Evolutionary conservation across 2,797 vertebrate genomes (phyloP).

Genomic region (Darevskia mixta): DNA sequence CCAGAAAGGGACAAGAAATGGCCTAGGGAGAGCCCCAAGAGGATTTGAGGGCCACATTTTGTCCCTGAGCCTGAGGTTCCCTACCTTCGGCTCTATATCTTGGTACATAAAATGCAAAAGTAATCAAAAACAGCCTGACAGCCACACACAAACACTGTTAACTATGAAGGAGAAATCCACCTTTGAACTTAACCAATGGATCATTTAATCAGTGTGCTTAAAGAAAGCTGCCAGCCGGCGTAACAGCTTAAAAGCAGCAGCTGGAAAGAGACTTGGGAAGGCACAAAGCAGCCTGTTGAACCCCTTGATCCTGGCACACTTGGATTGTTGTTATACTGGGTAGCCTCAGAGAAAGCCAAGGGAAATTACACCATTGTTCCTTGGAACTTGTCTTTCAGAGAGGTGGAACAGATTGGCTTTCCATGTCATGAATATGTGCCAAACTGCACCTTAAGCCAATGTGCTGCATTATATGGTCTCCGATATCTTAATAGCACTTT

Average conservation of each 20-base stretch:
- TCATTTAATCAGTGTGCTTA: conserved; percentile 52
- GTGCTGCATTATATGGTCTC: fast-evolving
- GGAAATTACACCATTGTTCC: fast-evolving
- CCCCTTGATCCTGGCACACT: neutral
- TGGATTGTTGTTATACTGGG: fast-evolving
- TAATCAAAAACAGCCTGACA: conserved; percentile 63
- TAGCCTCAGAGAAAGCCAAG: neutral
- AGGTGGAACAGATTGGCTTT: neutral
- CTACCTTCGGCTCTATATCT: conserved; percentile 46
- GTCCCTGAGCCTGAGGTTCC: conserved; percentile 29
- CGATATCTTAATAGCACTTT: fast-evolving
- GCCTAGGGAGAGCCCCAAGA: no score
- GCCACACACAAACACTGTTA: conserved; percentile 61
- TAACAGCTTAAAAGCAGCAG: neutral
- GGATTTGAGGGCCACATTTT: no score
- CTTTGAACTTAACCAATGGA: conserved; percentile 61
- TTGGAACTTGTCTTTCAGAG: neutral
- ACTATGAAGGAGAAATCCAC: conserved; percentile 67
- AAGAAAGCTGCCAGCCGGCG: conserved; percentile 49
- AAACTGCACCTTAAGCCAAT: neutral
- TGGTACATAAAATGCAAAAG: conserved; percentile 66
- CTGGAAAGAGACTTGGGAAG: neutral
- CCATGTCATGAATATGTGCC: fast-evolving
- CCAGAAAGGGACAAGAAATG: no score
- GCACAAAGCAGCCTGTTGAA: neutral